Base-by-base conservation (phyloP, 2,113 vertebrate genomes). In the Apus apus region DNA sequence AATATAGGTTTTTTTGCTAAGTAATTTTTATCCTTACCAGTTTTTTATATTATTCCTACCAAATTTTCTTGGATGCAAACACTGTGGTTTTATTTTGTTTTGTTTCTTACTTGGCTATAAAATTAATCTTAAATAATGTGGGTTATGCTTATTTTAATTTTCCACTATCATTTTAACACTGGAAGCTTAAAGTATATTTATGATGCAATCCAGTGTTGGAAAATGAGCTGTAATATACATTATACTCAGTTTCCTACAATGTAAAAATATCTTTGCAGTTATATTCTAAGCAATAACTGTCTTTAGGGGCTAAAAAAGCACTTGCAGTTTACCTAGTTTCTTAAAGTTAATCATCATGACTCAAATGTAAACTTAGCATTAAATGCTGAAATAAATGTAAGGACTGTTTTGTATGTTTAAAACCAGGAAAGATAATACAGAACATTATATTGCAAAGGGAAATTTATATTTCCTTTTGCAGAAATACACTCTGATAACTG, bases 101-200 rank as follows among this genome's bases (percentile, higher is more conserved):
- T 76, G 60, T 43, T 91, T 94, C 85, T 53, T 90, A n/a, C 53
- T 95, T 90, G 75, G 91, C 96, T 92, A 36, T 88, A 92, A 95
- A 96, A 85, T 67, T 89, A 48, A 82, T 95, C 90, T 97, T 89
- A 82, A 94, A 89, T 86, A 96, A 90, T 96, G 76, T 45, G 67
- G 93, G 85, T 91, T 96, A 85, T 86, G 85, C 85, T 89, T 84
- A 83, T 95, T 94, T 97, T 95, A 97, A 97, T 97, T 95, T 96
- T 95, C 90, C 78, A 61, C 92, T 91, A 82, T 95, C 92, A 91
- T 94, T 95, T 95, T 96, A 94, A 78, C 89, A 93, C 74, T 93
- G 34, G 91, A 77, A 83, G 87, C 83, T 96, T 91, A 89, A 94
- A 95, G 85, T 58, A 70, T 91, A 76, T 91, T 87, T 77, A 87